These are phyloP conservation scores for Penaeus monodon DNA, from an alignment of 2,888 invertebrate genomes.

Conservation along the genomic window DNA sequence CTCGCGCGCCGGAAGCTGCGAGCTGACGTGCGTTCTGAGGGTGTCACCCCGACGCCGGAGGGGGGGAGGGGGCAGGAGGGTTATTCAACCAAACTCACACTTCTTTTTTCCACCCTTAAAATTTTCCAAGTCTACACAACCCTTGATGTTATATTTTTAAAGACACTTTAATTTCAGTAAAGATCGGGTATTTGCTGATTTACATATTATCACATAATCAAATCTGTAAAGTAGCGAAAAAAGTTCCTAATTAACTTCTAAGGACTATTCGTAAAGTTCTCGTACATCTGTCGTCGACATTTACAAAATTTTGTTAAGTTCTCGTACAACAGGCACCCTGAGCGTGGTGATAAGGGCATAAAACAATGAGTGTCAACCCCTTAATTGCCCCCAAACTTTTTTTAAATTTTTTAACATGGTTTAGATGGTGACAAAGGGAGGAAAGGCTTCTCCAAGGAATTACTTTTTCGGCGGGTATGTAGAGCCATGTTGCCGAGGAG, in stretches of 20 bases:
- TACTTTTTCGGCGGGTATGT: too few species aligned
- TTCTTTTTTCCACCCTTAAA: background rate
- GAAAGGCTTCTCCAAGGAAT: slow-evolving; percentile 31
- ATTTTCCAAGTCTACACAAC: background rate
- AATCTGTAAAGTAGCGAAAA: background rate
- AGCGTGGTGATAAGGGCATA: slow-evolving; percentile 45
- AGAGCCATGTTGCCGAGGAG: too few species aligned
- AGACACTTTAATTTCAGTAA: background rate
- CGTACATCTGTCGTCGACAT: slow-evolving; percentile 19
- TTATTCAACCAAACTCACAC: slow-evolving; percentile 6
- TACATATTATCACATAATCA: slow-evolving; percentile 23
- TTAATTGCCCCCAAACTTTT: slow-evolving; percentile 58
- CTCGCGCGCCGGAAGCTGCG: slow-evolving; percentile 1
- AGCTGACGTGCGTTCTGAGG: background rate
- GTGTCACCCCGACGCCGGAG: slow-evolving; percentile 2
- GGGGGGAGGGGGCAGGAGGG: slow-evolving; percentile 6
- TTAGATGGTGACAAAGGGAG: slow-evolving; percentile 53
- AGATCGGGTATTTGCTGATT: slow-evolving; percentile 2
- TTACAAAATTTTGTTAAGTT: too few species aligned
- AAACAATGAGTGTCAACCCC: slow-evolving; percentile 58
- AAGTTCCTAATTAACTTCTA: slow-evolving; percentile 19
- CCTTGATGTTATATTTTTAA: too few species aligned
- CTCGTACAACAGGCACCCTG: slow-evolving; percentile 8
- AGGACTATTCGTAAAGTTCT: slow-evolving; percentile 5
- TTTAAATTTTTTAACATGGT: slow-evolving; percentile 58